A percentile compares a stretch with the other conserved stretches of the same genome.
Evolutionary conservation across 2,113 vertebrate genomes (phyloP).

Genomic region (Tragelaphus buxtoni): DNA sequence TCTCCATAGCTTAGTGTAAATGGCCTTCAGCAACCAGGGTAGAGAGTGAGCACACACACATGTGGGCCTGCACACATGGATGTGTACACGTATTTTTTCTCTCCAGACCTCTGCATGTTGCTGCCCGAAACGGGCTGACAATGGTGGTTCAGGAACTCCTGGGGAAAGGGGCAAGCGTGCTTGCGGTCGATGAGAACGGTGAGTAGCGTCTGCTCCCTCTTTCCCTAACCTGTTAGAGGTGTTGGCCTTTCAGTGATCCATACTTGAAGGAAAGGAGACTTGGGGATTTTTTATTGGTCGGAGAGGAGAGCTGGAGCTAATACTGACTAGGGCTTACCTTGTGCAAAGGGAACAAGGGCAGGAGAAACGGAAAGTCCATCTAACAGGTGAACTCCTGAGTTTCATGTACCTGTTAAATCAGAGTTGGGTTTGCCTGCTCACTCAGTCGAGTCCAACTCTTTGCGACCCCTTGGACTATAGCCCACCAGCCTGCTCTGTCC

Average conservation of each 20-base stretch:
- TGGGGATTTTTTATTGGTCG: background rate
- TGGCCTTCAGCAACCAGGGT: background rate
- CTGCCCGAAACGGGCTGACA: constrained; percentile 96
- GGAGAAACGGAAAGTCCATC: background rate
- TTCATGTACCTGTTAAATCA: accelerated
- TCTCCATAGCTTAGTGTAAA: background rate
- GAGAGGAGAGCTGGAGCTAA: background rate
- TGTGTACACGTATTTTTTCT: background rate
- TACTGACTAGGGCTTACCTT: background rate
- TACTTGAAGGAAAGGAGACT: background rate
- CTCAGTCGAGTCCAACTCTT: background rate
- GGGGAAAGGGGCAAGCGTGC: constrained; percentile 97
- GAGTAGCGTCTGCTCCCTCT: constrained; percentile 68
- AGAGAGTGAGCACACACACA: background rate
- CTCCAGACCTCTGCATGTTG: constrained; percentile 95
- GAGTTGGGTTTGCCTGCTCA: background rate
- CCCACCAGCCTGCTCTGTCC: background rate
- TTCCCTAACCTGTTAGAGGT: background rate
- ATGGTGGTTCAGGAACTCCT: constrained; percentile 98
- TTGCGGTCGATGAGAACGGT: constrained; percentile 99
- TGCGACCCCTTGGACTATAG: background rate
- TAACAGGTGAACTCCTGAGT: background rate
- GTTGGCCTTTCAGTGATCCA: background rate
- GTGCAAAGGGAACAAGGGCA: background rate
- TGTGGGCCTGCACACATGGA: background rate